Conservation (phyloP, 2,113 vertebrate genomes). For the Heterochromis multidens region DNA sequence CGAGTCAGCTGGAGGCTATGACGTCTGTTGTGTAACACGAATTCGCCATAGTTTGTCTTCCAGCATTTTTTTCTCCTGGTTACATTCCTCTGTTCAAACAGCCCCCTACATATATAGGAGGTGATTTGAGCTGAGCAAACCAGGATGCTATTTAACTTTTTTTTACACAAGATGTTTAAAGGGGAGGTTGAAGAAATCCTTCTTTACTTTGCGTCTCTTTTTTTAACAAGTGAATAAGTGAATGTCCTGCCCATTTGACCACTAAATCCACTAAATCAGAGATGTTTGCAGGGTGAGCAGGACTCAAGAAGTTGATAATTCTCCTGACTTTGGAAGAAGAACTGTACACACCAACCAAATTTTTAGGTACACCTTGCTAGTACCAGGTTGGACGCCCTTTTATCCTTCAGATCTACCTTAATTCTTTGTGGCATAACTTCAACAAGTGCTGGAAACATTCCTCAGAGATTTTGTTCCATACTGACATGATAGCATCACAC, state of each 20-base stretch:
- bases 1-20: slow-evolving; percentile 9
- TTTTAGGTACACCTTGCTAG: background rate
- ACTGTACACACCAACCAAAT: background rate
- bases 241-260: background rate
- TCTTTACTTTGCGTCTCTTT: background rate
- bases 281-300: background rate
- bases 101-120: background rate
- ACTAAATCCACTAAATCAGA: background rate
- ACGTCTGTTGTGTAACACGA: slow-evolving; percentile 23
- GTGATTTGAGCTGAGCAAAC: slow-evolving; percentile 42
- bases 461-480: background rate
- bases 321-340: background rate
- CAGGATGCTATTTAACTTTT: slow-evolving; percentile 39
- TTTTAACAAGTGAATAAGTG: slow-evolving; percentile 20
- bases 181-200: background rate
- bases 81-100: slow-evolving; percentile 43
- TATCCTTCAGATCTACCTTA: background rate
- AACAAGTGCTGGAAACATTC: background rate
- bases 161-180: background rate
- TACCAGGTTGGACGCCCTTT: background rate
- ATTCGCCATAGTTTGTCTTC: slow-evolving; percentile 35
- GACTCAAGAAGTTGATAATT: background rate
- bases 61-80: slow-evolving; percentile 41
- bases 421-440: background rate
- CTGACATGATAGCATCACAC: background rate